These are phyloP conservation scores for Gonioctena quinquepunctata DNA, from an alignment of 1,140 invertebrate species.

Conservation along the genomic window DNA sequence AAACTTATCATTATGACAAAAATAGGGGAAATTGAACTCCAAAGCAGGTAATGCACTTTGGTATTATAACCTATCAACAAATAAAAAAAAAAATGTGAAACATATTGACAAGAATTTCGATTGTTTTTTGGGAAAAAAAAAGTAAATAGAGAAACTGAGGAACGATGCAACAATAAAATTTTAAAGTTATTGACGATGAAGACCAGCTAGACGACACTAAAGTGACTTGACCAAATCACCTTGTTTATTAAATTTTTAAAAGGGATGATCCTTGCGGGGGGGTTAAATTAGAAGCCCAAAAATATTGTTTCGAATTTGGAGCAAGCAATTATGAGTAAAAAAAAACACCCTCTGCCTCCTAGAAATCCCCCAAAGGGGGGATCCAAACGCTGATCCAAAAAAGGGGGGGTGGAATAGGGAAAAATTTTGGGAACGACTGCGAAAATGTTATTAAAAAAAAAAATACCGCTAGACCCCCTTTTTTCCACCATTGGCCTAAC, in stretches of 20 bases:
- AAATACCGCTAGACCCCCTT: slow-evolving; percentile 29
- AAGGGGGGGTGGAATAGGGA: slow-evolving; percentile 62
- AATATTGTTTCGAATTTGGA: slow-evolving; percentile 57
- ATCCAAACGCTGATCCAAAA: slow-evolving; percentile 62
- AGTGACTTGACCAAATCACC: slow-evolving; percentile 61
- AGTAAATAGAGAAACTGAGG: slow-evolving; percentile 54
- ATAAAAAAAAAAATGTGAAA: slow-evolving; percentile 49
- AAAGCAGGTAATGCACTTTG: slow-evolving; percentile 57
- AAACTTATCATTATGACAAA: slow-evolving; percentile 54
- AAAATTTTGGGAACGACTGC: slow-evolving; percentile 60
- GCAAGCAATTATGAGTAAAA: slow-evolving; percentile 56
- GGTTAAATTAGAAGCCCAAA: slow-evolving; percentile 64
- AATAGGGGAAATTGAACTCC: slow-evolving; percentile 59
- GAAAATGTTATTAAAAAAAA: slow-evolving; percentile 33
- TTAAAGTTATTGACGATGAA: slow-evolving; percentile 29
- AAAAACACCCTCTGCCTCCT: slow-evolving; percentile 57
- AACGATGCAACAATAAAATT: slow-evolving; percentile 55
- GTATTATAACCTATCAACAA: slow-evolving; percentile 55
- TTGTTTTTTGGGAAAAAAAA: slow-evolving; percentile 46
- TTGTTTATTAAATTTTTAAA: slow-evolving; percentile 78
- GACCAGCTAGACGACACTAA: slow-evolving; percentile 30
- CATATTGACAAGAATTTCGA: slow-evolving; percentile 14
- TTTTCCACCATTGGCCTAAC: slow-evolving; percentile 40
- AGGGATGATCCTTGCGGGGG: slow-evolving; percentile 76
- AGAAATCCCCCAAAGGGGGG: slow-evolving; percentile 60